Conservation (phyloP, 1,140 invertebrate genomes). For the Phymorhynchus buccinoides region DNA sequence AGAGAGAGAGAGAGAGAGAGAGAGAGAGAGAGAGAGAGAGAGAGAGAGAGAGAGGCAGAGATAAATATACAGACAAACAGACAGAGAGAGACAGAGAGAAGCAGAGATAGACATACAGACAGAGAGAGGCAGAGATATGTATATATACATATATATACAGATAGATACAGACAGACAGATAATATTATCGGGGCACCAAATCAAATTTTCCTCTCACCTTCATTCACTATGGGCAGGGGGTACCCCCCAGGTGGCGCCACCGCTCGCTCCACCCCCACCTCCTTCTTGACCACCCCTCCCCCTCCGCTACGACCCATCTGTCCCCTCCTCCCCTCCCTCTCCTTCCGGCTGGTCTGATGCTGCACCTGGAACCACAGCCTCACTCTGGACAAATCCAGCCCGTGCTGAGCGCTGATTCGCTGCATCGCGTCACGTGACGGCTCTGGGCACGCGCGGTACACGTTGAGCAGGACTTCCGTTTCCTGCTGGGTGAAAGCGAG, state of each 20-base stretch:
- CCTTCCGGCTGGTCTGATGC: too few relatives aligned
- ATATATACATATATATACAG: too few relatives aligned
- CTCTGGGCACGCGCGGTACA: conserved; percentile 26
- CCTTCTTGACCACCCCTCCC: too few relatives aligned
- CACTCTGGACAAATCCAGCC: conserved; percentile 18
- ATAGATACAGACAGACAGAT: too few relatives aligned
- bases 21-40: neutral
- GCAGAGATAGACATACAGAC: too few relatives aligned
- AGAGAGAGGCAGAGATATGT: neutral
- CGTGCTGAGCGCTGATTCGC: conserved; percentile 38
- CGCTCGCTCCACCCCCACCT: conserved; percentile 11
- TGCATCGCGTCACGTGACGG: conserved; percentile 39
- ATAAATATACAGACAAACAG: neutral
- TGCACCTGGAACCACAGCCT: conserved; percentile 42
- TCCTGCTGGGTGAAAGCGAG: conserved; percentile 25
- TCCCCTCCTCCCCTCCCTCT: neutral
- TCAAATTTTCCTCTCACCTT: conserved; percentile 38
- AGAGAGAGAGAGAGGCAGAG: neutral
- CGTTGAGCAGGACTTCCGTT: conserved; percentile 22
- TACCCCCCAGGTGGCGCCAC: conserved; percentile 39
- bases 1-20: neutral
- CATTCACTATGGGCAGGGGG: conserved; percentile 51
- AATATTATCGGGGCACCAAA: too few relatives aligned
- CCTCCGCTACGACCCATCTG: neutral
- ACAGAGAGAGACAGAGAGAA: neutral